Percentiles rank a stretch among this genome's conserved stretches.
These are phyloP conservation scores for Tamandua tetradactyla DNA, from an alignment of 2,797 vertebrate genomes.

Conservation along the genomic window DNA sequence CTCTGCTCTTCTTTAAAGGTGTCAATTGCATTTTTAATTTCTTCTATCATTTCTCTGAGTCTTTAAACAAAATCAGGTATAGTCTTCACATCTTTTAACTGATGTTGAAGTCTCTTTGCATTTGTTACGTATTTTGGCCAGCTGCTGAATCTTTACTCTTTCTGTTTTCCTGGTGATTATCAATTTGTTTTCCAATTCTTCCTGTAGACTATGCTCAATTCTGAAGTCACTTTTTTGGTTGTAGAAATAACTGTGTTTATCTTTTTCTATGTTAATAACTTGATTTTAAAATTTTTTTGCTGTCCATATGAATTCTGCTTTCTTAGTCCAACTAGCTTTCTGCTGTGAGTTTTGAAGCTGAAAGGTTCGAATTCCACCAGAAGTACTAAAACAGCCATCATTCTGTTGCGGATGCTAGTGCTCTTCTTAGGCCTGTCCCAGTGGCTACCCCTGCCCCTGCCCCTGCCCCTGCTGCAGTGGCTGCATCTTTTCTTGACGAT, in stretches of 20 bases:
- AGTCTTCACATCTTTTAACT: no score
- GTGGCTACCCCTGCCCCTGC: no score
- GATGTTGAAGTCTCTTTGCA: no score
- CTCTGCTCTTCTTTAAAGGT: conserved; percentile 92
- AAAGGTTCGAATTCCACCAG: conserved; percentile 72
- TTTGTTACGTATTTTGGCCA: no score
- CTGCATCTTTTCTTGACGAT: no score
- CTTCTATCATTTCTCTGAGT: conserved; percentile 93
- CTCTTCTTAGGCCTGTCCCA: no score
- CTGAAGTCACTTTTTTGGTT: conserved; percentile 88
- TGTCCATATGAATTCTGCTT: conserved; percentile 88
- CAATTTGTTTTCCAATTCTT: conserved; percentile 88
- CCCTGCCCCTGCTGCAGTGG: no score
- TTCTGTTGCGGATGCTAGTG: no score
- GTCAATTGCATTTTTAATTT: conserved; percentile 91
- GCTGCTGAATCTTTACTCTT: no score
- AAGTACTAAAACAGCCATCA: conserved; percentile 74
- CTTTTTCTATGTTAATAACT: conserved; percentile 91
- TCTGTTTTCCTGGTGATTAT: conserved; percentile 87
- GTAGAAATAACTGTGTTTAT: conserved; percentile 85
- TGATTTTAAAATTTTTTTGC: conserved; percentile 88
- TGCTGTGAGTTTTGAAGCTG: conserved; percentile 80
- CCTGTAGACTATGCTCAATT: conserved; percentile 85
- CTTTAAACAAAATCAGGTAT: conserved; percentile 92
- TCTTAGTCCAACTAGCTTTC: conserved; percentile 82